Percentiles rank a stretch among this genome's conserved stretches.
Conservation (phyloP, 2,113 vertebrate species). For the Salvelinus namaycush region DNA sequence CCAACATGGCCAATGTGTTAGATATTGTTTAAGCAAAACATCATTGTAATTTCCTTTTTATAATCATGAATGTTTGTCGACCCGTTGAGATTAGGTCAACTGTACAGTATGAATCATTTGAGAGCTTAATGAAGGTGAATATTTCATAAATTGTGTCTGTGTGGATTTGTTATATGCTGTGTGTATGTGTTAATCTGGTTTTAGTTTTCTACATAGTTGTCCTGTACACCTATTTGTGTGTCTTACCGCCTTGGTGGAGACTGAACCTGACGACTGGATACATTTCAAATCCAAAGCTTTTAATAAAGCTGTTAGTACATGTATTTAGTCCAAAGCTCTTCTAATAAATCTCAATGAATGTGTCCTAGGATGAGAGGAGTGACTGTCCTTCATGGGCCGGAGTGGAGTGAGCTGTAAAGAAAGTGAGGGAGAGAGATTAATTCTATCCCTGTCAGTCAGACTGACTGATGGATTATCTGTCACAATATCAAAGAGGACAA, state of each 20-base stretch:
- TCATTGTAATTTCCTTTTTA: constrained; percentile 35
- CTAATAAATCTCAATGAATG: not conserved
- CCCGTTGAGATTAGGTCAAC: constrained; percentile 15
- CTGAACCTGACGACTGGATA: not conserved
- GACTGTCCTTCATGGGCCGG: constrained; percentile 46
- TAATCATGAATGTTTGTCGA: constrained; percentile 56
- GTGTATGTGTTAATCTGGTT: no score
- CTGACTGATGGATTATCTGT: constrained; percentile 82
- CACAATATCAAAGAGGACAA: constrained; percentile 65
- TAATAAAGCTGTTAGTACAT: no score
- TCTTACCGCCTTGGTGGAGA: no score
- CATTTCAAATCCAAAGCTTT: not conserved
- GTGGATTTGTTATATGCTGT: not conserved
- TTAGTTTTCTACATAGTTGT: no score
- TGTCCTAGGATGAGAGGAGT: constrained; percentile 21
- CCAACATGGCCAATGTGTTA: constrained; percentile 5
- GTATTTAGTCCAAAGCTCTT: not conserved
- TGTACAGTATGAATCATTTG: constrained; percentile 45
- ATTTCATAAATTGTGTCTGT: constrained; percentile 16
- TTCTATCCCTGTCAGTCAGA: constrained; percentile 67
- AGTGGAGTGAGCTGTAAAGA: constrained; percentile 8
- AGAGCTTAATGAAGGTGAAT: constrained; percentile 50
- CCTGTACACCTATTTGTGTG: no score
- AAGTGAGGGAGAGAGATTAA: constrained; percentile 46
- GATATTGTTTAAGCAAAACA: constrained; percentile 12